Percentiles rank a stretch among this genome's conserved stretches.
Conservation (phyloP, 2,113 vertebrate species). For the Pseudorhombus dupliciocellatus region DNA sequence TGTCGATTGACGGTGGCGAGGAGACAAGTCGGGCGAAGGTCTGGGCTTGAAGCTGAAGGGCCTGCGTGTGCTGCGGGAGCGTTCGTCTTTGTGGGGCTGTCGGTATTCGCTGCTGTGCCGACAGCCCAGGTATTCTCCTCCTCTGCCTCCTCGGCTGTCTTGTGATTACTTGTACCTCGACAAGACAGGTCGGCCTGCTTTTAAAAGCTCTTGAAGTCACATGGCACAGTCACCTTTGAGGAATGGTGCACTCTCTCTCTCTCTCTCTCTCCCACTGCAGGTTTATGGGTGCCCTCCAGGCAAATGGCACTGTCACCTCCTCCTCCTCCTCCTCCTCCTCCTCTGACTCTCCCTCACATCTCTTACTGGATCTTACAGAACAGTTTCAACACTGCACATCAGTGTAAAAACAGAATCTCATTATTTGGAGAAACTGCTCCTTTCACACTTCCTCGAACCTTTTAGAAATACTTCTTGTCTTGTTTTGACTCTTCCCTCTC, state of each 20-base stretch:
- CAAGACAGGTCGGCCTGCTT: constrained; percentile 75
- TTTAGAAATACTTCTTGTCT: constrained; percentile 6
- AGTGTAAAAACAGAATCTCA: constrained; percentile 31
- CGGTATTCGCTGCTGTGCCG: constrained; percentile 58
- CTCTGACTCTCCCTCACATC: constrained; percentile 72
- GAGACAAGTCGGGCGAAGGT: background rate
- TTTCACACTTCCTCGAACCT: constrained; percentile 22
- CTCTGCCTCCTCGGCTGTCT: constrained; percentile 54
- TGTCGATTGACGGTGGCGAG: background rate
- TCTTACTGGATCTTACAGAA: constrained; percentile 51
- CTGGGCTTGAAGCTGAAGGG: background rate
- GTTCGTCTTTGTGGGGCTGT: constrained; percentile 55
- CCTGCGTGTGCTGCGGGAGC: background rate
- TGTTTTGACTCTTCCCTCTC: no score
- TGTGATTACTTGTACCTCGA: constrained; percentile 74
- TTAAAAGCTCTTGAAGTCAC: constrained; percentile 76
- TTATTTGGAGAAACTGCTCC: constrained; percentile 37
- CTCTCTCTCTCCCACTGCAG: constrained; percentile 63
- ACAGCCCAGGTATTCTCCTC: constrained; percentile 67
- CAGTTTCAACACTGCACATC: constrained; percentile 54
- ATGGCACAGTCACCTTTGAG: constrained; percentile 77
- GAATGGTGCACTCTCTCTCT: constrained; percentile 73
- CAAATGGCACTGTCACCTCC: constrained; percentile 79
- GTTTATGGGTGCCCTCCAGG: constrained; percentile 75
- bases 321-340: constrained; percentile 65